Conservation (phyloP, 2,797 vertebrate species). For the Iguana delicatissima region DNA sequence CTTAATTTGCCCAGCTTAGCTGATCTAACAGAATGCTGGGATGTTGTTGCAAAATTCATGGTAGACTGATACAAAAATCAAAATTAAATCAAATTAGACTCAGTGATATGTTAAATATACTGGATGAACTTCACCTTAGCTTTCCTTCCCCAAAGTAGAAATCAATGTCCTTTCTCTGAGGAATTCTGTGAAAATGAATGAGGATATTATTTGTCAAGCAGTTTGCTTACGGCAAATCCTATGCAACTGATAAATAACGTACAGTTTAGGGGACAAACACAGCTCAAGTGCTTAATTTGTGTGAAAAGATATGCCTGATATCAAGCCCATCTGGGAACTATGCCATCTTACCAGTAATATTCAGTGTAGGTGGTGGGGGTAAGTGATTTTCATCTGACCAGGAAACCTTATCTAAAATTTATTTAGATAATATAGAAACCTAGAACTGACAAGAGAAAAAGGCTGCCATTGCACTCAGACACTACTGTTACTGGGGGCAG, state of each 20-base stretch:
- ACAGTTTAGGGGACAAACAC: background rate
- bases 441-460: no score
- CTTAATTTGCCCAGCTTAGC: background rate
- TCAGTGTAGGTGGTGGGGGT: background rate
- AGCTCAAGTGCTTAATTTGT: background rate
- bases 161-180: background rate
- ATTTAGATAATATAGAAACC: no score
- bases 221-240: background rate
- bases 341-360: background rate
- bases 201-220: background rate
- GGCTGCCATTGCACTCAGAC: no score
- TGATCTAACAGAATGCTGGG: background rate
- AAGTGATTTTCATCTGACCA: no score
- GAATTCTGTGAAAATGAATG: conserved; percentile 1
- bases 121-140: background rate
- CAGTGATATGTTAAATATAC: background rate
- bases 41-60: background rate
- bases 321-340: background rate
- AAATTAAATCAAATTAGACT: background rate
- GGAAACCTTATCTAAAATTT: no score
- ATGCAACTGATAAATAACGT: background rate
- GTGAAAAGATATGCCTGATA: background rate
- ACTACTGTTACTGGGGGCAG: no score
- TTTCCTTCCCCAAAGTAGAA: background rate
- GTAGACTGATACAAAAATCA: background rate